Conservation (phyloP, 30 jellyfish, hydroid and myxozoan species). For the Turritopsis dohrnii region DNA sequence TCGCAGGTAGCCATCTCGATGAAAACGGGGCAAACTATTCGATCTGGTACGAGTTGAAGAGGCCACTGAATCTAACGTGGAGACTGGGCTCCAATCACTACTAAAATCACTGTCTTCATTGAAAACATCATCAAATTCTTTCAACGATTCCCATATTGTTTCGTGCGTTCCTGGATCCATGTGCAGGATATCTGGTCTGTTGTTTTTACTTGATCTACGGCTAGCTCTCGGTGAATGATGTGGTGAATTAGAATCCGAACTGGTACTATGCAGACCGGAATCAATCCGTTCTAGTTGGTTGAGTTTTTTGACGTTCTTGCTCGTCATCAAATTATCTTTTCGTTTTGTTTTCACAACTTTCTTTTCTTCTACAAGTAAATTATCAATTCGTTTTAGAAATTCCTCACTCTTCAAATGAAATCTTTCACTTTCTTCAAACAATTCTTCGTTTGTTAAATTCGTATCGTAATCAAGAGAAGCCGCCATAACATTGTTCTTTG, state of each 20-base stretch:
- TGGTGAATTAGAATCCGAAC: slow-evolving; percentile 26
- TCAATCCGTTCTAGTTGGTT: slow-evolving; percentile 22
- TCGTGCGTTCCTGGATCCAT: slow-evolving; percentile 32
- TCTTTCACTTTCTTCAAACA: slow-evolving; percentile 4
- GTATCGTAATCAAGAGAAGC: slow-evolving; percentile 1
- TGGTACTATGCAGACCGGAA: slow-evolving; percentile 33
- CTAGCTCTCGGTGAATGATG: slow-evolving; percentile 38
- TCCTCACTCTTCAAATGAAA: slow-evolving; percentile 21
- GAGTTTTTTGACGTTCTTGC: not conserved
- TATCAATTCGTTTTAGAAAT: slow-evolving; percentile 6
- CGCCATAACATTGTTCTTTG: slow-evolving; percentile 18
- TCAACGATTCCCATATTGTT: slow-evolving; percentile 32
- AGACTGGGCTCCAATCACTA: slow-evolving; percentile 85
- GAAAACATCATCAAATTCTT: slow-evolving; percentile 30
- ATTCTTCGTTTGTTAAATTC: not conserved
- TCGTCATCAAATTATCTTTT: not conserved
- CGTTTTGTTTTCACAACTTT: not conserved
- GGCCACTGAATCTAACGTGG: slow-evolving; percentile 45
- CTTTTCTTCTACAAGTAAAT: not conserved
- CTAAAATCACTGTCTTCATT: slow-evolving; percentile 61
- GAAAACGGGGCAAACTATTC: not conserved
- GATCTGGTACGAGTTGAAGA: slow-evolving; percentile 23
- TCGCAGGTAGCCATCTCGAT: not conserved
- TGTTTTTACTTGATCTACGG: slow-evolving; percentile 21
- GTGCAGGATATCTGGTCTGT: slow-evolving; percentile 7